phyloP scores from a whole-genome alignment of 2,113 vertebrate species.

The Tinamus guttatus region DNA sequence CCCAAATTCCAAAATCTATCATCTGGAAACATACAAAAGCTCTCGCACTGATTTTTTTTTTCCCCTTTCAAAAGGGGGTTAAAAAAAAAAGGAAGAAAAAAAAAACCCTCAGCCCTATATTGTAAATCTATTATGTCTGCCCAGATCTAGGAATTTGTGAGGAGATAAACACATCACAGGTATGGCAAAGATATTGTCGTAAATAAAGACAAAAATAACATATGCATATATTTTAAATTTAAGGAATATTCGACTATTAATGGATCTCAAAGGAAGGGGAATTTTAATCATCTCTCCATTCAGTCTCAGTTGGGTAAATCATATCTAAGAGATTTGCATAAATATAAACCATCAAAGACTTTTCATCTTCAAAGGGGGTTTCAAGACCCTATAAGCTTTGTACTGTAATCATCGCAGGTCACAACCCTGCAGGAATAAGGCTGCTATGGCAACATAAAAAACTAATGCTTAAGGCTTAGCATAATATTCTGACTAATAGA shows the following conservation, averaged over 20 bases:
- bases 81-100: neutral
- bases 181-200: constrained; percentile 82
- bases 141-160: constrained; percentile 80
- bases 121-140: constrained; percentile 90
- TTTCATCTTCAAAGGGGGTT: constrained; percentile 99
- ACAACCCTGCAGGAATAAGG: constrained; percentile 99
- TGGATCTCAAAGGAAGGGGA: constrained; percentile 95
- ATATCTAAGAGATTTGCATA: constrained; percentile 99
- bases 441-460: constrained; percentile 99
- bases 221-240: constrained; percentile 87
- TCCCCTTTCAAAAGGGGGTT: constrained; percentile 69
- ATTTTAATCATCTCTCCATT: constrained; percentile 99
- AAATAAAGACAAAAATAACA: constrained; percentile 90
- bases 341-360: constrained; percentile 99
- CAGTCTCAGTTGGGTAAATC: constrained; percentile 99
- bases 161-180: constrained; percentile 88
- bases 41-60: constrained; percentile 86
- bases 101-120: constrained; percentile 78
- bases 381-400: constrained; percentile 99
- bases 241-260: constrained; percentile 94
- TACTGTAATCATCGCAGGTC: constrained; percentile 99
- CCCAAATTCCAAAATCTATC: constrained; percentile 99
- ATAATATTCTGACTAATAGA: constrained; percentile 96
- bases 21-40: constrained; percentile 99
- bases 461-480: constrained; percentile 99